Conservation (phyloP, 2,888 invertebrate genomes). For the Pristionchus arcanus region DNA sequence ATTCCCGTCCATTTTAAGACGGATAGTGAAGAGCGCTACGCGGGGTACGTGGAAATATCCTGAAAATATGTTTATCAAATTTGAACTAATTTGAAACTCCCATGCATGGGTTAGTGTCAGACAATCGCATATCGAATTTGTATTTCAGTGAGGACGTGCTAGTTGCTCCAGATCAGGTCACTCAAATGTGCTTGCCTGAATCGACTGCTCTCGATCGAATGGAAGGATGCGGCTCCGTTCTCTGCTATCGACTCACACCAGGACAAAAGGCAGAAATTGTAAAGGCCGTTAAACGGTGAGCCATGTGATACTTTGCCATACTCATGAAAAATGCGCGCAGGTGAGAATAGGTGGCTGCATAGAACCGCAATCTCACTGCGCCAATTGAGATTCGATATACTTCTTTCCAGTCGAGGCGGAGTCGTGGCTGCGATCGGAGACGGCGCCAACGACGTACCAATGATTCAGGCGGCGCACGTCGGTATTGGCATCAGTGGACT, state of each 20-base stretch:
- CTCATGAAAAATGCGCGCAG: too few species aligned
- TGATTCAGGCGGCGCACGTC: conserved; percentile 90
- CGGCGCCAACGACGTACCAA: conserved; percentile 78
- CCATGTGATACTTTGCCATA: background rate
- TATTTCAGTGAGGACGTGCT: conserved; percentile 41
- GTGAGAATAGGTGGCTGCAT: too few species aligned
- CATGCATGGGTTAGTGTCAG: too few species aligned
- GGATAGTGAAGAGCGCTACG: background rate
- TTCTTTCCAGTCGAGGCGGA: conserved; percentile 15
- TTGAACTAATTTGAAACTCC: background rate
- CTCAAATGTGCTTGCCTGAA: background rate
- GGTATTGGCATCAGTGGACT: conserved; percentile 96
- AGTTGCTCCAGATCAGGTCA: background rate
- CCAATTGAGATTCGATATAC: too few species aligned
- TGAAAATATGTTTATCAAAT: too few species aligned
- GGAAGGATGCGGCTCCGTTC: conserved; percentile 86
- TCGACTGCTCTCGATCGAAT: conserved; percentile 39
- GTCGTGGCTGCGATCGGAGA: conserved; percentile 88
- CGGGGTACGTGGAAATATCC: background rate
- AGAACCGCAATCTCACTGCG: too few species aligned
- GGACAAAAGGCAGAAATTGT: conserved; percentile 86
- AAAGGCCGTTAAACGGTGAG: conserved; percentile 91
- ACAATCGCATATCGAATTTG: background rate
- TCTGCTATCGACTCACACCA: conserved; percentile 94
- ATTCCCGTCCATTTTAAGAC: background rate